Base-by-base conservation (phyloP, 2,113 vertebrate genomes). In the Albula goreensis region DNA sequence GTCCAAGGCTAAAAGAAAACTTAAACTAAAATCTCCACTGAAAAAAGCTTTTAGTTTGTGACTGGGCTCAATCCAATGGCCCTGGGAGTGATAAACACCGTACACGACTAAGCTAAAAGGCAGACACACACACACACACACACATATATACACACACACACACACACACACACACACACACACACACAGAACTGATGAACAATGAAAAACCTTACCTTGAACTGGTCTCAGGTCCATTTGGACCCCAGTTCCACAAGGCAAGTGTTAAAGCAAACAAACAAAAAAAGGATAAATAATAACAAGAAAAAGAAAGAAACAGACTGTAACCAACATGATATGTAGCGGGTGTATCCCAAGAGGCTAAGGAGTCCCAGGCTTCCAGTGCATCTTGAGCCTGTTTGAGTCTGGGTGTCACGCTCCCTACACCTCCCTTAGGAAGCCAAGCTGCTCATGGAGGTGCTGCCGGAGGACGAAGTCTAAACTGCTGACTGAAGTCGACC, bases 231-330 rank as follows among this genome's bases (percentile, higher is more conserved):
- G 93, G 93, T 91, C 93, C 92, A 90, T 89, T 90, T 90, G 88
- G 94, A 94, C 92, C 93, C 94, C 92, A 91, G 88, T 89, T 93
- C 95, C 94, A 85, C 92, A 89, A 88, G 78, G 92, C 90, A 81
- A 93, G 94, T 94, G 91, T 94, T 94, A 91, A 93, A 92, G 90
- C 91, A 91, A 94, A 94, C 88, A 86, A 93, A 93, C 93, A 91
- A 51, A 92, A 93, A 86, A 91, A 92, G 84, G 93, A 89, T 93
- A 89, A 92, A 63, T 63, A 87, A 90, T 41, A 41, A 41, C 31
- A 41, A 41, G 31, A 41, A 90, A 93, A 93, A 90, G 83, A 81
- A 86, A 89, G 80, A 79, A 89, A 85, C 10, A 83, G 83, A 85
- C 70, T 90, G 66, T 83, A 85, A 11, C 83, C 60, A 88, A 86